Base-by-base conservation (phyloP, 2,797 vertebrate genomes). In the Phylloscopus collybita region DNA sequence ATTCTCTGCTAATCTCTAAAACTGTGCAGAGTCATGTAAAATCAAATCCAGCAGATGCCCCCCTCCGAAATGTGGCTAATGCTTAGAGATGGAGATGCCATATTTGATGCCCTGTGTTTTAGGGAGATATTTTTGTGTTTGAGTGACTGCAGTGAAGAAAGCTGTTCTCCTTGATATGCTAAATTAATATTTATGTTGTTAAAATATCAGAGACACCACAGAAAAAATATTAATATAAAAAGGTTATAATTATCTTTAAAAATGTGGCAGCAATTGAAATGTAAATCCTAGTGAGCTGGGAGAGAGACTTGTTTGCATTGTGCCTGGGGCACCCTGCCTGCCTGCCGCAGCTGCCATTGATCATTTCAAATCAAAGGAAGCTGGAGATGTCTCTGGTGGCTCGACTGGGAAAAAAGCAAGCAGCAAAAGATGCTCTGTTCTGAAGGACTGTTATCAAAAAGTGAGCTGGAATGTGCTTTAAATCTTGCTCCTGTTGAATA, bases 201-300 rank as follows among this genome's bases (percentile, higher is more conserved):
- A 96, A 97, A 98, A 96, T 98, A 98, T 97, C 97, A 97, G 95
- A 97, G 96, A 96, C 44, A 70, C 86, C 62, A 92, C 92, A 44
- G 93, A 97, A 98, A 98, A 97, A 96, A 97, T 97, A 97, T 97
- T 97, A 97, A 97, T 97, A 95, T 97, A 94, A 97, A 97, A 97
- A 97, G 96, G 95, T 97, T 97, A 95, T 98, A 98, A 98, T 98
- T 98, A 98, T 97, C 97, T 97, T 97, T 96, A 96, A 97, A 98
- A 97, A 92, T 81, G 96, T 97, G 95, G 94, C 96, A 97, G 93
- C 96, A 97, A 98, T 97, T 98, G 97, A 98, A 98, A 98, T 98
- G 98, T 97, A 98, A 98, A 98, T 97, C 86, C 49, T 95, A 49
- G 88, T 40, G 90, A 76, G 78, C 72, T 71, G 88, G 94, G 94